A percentile compares a stretch with the other conserved stretches of the same genome.
Evolutionary conservation across 2,888 invertebrate genomes (phyloP).

Genomic region (Oscheius sp.): DNA sequence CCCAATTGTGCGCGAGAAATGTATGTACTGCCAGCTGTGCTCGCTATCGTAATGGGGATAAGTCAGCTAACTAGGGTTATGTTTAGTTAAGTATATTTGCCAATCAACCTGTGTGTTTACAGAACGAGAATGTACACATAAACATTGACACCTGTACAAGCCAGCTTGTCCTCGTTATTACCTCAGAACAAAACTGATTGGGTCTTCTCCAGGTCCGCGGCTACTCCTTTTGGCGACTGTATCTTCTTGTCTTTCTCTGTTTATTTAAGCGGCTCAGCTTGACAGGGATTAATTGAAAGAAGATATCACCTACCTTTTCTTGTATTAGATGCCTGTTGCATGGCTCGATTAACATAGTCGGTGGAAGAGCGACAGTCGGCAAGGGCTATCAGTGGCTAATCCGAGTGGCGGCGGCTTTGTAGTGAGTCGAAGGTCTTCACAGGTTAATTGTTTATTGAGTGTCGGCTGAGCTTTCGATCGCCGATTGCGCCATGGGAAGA

Average conservation of each 20-base stretch:
- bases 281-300: too few relatives aligned
- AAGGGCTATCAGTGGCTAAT: slow-evolving; percentile 8
- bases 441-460: slow-evolving; percentile 14
- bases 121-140: slow-evolving; percentile 10
- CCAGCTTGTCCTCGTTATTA: too few relatives aligned
- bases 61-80: slow-evolving; percentile 14
- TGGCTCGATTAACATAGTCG: not conserved
- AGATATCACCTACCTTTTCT: too few relatives aligned
- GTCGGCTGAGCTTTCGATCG: slow-evolving; percentile 3
- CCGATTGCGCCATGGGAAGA: not conserved
- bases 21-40: slow-evolving; percentile 12
- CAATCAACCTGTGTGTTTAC: slow-evolving; percentile 15
- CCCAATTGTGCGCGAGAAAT: slow-evolving; percentile 6
- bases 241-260: not conserved
- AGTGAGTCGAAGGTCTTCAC: not conserved
- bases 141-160: slow-evolving; percentile 19
- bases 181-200: too few relatives aligned
- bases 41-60: slow-evolving; percentile 2
- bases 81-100: slow-evolving; percentile 21
- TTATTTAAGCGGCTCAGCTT: not conserved
- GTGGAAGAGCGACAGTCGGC: not conserved
- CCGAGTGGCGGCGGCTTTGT: not conserved
- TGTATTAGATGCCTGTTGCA: too few relatives aligned
- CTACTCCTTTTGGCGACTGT: not conserved
- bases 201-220: too few relatives aligned